These are phyloP conservation scores for Neosalanx taihuensis DNA, from an alignment of 2,797 vertebrate species.

Conservation along the genomic window DNA sequence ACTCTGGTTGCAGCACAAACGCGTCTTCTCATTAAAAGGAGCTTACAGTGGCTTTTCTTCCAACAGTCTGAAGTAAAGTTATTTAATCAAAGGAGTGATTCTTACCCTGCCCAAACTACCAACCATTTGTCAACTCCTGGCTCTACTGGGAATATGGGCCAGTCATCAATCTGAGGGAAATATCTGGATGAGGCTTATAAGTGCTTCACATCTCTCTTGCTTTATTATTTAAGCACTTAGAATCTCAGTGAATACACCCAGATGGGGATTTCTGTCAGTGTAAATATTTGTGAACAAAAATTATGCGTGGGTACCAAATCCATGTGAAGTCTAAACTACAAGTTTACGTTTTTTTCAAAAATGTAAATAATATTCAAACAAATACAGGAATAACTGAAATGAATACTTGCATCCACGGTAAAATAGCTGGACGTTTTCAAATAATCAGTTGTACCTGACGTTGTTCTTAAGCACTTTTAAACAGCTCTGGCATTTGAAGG, in stretches of 20 bases:
- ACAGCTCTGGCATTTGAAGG: slow-evolving; percentile 97
- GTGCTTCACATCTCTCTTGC: slow-evolving; percentile 30
- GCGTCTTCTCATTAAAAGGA: slow-evolving; percentile 80
- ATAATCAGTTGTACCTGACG: slow-evolving; percentile 78
- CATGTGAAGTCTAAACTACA: no score
- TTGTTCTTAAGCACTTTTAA: slow-evolving; percentile 97
- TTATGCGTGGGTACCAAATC: no score
- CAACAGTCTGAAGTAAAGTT: slow-evolving; percentile 72
- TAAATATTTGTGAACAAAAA: not conserved
- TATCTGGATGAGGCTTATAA: slow-evolving; percentile 43
- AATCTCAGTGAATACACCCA: slow-evolving; percentile 1
- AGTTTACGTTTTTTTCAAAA: no score
- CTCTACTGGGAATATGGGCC: slow-evolving; percentile 65
- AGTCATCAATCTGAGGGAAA: slow-evolving; percentile 70
- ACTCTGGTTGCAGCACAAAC: slow-evolving; percentile 71
- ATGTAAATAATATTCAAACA: no score
- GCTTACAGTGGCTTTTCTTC: slow-evolving; percentile 79
- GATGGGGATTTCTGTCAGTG: not conserved
- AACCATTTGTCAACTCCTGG: slow-evolving; percentile 74
- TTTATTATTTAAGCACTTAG: slow-evolving; percentile 31
- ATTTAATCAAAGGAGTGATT: slow-evolving; percentile 79
- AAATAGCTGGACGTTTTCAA: not conserved
- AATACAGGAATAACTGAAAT: no score
- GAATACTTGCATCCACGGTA: not conserved
- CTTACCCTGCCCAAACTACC: slow-evolving; percentile 70